phyloP scores from a whole-genome alignment of 2,888 invertebrate species.

The Cerceris ruficornis region DNA sequence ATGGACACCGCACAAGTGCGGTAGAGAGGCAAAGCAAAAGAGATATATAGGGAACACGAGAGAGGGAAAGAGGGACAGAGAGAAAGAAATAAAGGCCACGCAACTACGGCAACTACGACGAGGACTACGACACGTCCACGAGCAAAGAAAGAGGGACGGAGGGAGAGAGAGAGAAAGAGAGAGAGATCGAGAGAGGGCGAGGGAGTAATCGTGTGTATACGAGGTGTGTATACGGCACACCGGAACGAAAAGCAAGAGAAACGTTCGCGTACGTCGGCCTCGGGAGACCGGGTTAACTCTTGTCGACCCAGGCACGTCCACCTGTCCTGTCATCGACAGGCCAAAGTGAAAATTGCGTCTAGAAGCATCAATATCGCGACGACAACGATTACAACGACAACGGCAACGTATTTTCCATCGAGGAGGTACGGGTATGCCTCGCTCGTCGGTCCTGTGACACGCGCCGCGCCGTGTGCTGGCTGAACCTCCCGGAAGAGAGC shows the following conservation, averaged over 20 bases:
- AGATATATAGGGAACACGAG: slow-evolving; percentile 36
- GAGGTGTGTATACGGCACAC: slow-evolving; percentile 26
- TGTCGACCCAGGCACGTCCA: slow-evolving; percentile 30
- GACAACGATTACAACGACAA: slow-evolving; percentile 36
- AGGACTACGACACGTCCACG: slow-evolving; percentile 33
- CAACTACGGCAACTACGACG: slow-evolving; percentile 45
- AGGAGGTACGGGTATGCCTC: slow-evolving; percentile 70
- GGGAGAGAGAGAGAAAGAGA: slow-evolving; percentile 43
- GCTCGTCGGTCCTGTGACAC: slow-evolving; percentile 68
- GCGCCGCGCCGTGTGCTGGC: slow-evolving; percentile 68
- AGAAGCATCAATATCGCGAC: slow-evolving; percentile 39
- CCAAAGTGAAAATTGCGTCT: slow-evolving; percentile 37
- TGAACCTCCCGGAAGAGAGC: slow-evolving; percentile 75
- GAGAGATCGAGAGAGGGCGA: slow-evolving; percentile 45
- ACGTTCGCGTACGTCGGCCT: slow-evolving; percentile 48
- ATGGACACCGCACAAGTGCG: slow-evolving; percentile 76
- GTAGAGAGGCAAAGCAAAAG: slow-evolving; percentile 55
- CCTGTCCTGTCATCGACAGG: slow-evolving; percentile 54
- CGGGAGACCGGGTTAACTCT: slow-evolving; percentile 54
- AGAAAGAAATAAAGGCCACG: slow-evolving; percentile 56
- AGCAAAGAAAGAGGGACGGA: slow-evolving; percentile 40
- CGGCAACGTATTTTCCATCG: slow-evolving; percentile 56
- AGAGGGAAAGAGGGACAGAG: slow-evolving; percentile 42
- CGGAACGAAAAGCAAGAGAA: slow-evolving; percentile 36
- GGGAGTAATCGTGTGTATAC: slow-evolving; percentile 50